These are phyloP conservation scores for Melinaea menophilus DNA, from an alignment of 2,888 invertebrate genomes.

Conservation along the genomic window DNA sequence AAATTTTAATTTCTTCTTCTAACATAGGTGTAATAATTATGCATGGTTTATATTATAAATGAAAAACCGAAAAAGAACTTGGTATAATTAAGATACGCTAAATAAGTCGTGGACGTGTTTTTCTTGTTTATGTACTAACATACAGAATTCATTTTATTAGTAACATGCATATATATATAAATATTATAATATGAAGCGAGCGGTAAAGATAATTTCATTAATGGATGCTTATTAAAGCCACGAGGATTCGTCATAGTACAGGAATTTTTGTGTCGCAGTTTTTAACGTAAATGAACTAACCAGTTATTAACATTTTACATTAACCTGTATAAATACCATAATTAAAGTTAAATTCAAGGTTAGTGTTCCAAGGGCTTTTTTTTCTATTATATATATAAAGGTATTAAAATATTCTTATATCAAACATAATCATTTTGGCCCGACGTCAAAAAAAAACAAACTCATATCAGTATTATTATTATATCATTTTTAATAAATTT, in stretches of 20 bases:
- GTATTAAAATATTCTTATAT: no score
- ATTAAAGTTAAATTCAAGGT: not conserved
- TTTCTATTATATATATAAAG: not conserved
- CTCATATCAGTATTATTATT: not conserved
- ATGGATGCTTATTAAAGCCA: constrained; percentile 29
- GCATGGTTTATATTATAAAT: no score
- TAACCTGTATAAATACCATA: not conserved
- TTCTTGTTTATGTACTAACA: no score
- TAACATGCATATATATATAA: no score
- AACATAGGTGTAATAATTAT: no score
- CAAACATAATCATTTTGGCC: no score
- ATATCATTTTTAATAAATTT: not conserved
- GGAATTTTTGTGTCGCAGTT: constrained; percentile 26
- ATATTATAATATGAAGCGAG: constrained; percentile 3
- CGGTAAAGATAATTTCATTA: constrained; percentile 23
- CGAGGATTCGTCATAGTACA: constrained; percentile 21
- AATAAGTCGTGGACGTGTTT: no score
- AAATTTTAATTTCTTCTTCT: no score
- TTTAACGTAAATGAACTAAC: constrained; percentile 19
- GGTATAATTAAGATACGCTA: no score
- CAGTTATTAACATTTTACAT: constrained; percentile 14
- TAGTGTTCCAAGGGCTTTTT: not conserved
- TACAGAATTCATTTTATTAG: no score
- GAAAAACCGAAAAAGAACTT: no score
- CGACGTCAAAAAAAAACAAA: not conserved